phyloP scores from a whole-genome alignment of 2,888 invertebrate genomes.

The Girardia tigrina region DNA sequence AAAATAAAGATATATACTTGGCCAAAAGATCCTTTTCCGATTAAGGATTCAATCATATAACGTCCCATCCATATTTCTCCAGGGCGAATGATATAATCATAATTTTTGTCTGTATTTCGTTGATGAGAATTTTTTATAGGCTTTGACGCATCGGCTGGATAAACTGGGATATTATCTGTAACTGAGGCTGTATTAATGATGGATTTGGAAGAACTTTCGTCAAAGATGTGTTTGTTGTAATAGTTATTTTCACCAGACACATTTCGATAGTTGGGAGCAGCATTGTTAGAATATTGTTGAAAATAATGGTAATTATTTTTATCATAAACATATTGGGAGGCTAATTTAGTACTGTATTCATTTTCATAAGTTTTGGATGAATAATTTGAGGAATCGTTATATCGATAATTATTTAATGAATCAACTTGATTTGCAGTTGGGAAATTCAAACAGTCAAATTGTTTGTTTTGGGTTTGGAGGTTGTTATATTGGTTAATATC shows the following conservation, averaged over 20 bases:
- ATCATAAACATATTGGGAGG: constrained; percentile 2
- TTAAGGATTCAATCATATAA: constrained; percentile 95
- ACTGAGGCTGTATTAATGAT: not conserved
- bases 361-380: constrained; percentile 19
- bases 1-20: constrained; percentile 29
- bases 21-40: constrained; percentile 85
- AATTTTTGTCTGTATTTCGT: constrained; percentile 30
- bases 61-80: constrained; percentile 97
- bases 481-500: not conserved
- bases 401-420: not conserved
- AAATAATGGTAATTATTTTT: constrained; percentile 8
- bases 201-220: not conserved
- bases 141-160: not conserved
- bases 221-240: not conserved
- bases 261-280: not conserved
- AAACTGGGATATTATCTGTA: not conserved
- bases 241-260: not conserved
- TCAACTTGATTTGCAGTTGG: not conserved
- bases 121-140: not conserved
- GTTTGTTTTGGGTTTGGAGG: not conserved
- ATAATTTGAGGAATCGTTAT: constrained; percentile 5
- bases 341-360: not conserved
- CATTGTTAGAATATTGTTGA: constrained; percentile 21
- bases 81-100: constrained; percentile 51
- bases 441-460: not conserved